Percentiles rank a stretch among this genome's conserved stretches.
These are phyloP conservation scores for Otus scops DNA, from an alignment of 2,797 vertebrate genomes.

Conservation along the genomic window DNA sequence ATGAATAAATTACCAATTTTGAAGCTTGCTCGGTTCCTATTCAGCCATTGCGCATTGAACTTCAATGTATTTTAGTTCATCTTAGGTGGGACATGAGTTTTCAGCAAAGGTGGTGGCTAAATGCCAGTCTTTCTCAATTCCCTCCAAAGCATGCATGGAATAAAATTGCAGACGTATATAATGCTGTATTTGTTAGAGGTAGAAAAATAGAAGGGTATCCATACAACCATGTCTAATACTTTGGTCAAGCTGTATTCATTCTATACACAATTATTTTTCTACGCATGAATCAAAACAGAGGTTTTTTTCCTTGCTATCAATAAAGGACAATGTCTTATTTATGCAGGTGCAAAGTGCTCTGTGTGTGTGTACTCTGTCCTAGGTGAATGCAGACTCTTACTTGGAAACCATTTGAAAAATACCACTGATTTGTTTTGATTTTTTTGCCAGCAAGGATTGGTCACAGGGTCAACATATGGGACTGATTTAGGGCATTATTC, in stretches of 20 bases:
- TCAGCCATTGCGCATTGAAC: neutral
- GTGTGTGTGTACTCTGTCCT: neutral
- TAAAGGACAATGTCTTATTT: constrained; percentile 61
- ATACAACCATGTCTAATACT: neutral
- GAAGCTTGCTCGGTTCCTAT: neutral
- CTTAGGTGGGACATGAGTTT: neutral
- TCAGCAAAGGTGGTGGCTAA: neutral
- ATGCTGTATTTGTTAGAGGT: neutral
- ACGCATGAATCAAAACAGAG: constrained; percentile 21
- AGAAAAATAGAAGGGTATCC: neutral
- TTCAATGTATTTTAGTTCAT: neutral
- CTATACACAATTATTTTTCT: constrained; percentile 39
- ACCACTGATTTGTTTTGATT: constrained; percentile 56
- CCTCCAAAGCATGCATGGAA: neutral
- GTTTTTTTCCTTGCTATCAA: neutral
- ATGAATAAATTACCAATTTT: neutral
- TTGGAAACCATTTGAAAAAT: constrained; percentile 56
- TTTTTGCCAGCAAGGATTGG: constrained; percentile 40
- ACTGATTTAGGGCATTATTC: constrained; percentile 64
- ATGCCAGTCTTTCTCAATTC: neutral
- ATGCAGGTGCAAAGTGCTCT: constrained; percentile 27
- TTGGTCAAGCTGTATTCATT: constrained; percentile 24
- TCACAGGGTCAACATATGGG: constrained; percentile 67
- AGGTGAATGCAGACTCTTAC: constrained; percentile 22
- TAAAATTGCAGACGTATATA: neutral